Base-by-base conservation (phyloP, 1,140 invertebrate species). In the Heterodera schachtii region DNA sequence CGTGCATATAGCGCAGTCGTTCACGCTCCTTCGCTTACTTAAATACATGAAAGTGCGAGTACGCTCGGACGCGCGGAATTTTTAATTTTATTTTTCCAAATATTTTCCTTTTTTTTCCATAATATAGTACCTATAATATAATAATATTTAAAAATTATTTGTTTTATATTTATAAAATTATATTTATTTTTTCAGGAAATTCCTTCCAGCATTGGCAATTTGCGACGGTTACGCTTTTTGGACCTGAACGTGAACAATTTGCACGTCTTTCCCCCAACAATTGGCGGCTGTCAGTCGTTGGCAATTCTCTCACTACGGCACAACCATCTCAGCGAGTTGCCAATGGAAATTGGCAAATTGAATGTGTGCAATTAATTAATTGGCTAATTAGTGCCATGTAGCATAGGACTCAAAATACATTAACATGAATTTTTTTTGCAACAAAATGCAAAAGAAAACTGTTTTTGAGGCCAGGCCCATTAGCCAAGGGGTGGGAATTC, bases 161-260 rank as follows among this genome's bases (percentile, higher is more conserved):
- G 13, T n/a, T 82, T 67, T 19, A 47, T 19, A 41, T 46, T 46
- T 31, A 31, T 31, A 31, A 31, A 31, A 31, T 31, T 0, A 31
- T 31, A 31, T 31, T 31, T 31, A 31, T 31, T 31, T 31, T 73
- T 83, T 73, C 75, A 85, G 84, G 95, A 98, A 91, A 90, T 99
- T 85, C 97, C 97, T n/a, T 91, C 92, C 49, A 94, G 95, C 75
- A 94, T 98, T 90, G 97, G 97, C 78, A 95, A 95, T 90, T 92
- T 99, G 87, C 93, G 93, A 76, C 94, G 95, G 90, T 92, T 98
- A 6, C 79, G 79, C 2, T 85, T 98, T 92, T 92, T 99, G 81
- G 98, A 99, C 92, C 94, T 98, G 79, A 97, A 98, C 92, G 93
- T 95, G 85, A 99, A 98, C 92, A 94, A 94, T 80, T 92, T 98